phyloP scores from a whole-genome alignment of 2,113 vertebrate species.

The Solea senegalensis region DNA sequence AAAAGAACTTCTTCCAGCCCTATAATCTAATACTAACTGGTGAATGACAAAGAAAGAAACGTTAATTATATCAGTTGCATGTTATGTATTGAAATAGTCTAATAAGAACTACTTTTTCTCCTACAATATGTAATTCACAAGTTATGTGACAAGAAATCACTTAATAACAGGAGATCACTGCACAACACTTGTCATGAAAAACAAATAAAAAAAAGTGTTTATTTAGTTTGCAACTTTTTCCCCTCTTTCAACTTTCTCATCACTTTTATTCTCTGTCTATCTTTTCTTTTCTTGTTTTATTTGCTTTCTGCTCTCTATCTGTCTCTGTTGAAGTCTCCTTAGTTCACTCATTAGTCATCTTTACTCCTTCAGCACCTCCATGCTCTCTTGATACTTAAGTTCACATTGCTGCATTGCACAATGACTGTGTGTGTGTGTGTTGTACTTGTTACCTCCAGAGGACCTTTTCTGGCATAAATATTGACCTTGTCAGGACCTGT shows the following conservation, averaged over 20 bases:
- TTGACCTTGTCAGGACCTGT: too few relatives aligned
- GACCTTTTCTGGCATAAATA: too few relatives aligned
- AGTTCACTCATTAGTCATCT: constrained; percentile 32
- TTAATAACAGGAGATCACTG: background rate
- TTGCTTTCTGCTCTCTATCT: constrained; percentile 16
- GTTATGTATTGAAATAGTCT: too few relatives aligned
- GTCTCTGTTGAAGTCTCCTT: background rate
- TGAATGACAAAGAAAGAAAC: too few relatives aligned
- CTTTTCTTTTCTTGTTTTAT: background rate
- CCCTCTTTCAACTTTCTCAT: too few relatives aligned
- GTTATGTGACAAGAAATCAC: background rate
- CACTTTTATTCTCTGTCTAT: too few relatives aligned
- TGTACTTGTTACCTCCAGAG: background rate
- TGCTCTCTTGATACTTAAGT: background rate
- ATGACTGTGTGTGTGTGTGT: constrained; percentile 2
- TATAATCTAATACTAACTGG: background rate
- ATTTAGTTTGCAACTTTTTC: too few relatives aligned
- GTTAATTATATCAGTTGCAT: background rate
- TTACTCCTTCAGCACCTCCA: constrained; percentile 42
- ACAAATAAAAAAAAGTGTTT: too few relatives aligned
- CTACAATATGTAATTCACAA: background rate
- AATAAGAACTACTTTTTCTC: background rate
- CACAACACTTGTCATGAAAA: background rate
- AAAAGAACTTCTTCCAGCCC: background rate
- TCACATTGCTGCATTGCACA: background rate